Conservation (phyloP, 2,888 invertebrate species). For the Dryadula phaetusa region DNA sequence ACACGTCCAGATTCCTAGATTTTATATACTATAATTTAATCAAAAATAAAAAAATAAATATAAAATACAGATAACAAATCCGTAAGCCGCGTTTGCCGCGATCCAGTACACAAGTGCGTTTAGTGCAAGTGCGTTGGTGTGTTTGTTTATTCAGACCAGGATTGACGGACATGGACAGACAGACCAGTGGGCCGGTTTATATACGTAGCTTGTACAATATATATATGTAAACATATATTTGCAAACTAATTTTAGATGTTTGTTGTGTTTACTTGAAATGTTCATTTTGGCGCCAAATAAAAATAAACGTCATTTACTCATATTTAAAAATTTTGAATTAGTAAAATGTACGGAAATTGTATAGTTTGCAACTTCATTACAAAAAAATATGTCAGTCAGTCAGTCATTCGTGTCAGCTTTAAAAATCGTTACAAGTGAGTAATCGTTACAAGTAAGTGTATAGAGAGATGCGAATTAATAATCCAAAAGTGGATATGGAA, state of each 20-base stretch:
- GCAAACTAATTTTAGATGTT: slow-evolving; percentile 3
- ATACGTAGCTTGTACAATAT: neutral
- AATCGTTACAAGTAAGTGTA: no score
- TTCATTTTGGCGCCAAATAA: slow-evolving; percentile 10
- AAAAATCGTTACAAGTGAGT: no score
- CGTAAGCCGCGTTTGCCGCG: neutral
- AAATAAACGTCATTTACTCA: neutral
- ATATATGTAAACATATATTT: neutral
- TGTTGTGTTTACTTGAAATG: neutral
- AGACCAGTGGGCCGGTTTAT: neutral
- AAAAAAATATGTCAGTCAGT: no score
- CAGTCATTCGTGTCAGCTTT: no score
- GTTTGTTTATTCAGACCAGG: neutral
- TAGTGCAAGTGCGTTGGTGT: slow-evolving; percentile 1
- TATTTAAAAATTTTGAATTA: no score
- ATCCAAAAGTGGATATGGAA: no score
- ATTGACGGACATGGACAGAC: slow-evolving; percentile 9
- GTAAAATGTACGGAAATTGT: no score
- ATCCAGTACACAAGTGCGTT: neutral
- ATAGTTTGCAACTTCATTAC: no score
- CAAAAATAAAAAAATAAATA: neutral
- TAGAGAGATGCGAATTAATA: no score
- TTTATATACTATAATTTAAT: neutral
- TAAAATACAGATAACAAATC: neutral
- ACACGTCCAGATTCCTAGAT: no score